Conservation (phyloP, 2,888 invertebrate species). For the Lottia scabra region DNA sequence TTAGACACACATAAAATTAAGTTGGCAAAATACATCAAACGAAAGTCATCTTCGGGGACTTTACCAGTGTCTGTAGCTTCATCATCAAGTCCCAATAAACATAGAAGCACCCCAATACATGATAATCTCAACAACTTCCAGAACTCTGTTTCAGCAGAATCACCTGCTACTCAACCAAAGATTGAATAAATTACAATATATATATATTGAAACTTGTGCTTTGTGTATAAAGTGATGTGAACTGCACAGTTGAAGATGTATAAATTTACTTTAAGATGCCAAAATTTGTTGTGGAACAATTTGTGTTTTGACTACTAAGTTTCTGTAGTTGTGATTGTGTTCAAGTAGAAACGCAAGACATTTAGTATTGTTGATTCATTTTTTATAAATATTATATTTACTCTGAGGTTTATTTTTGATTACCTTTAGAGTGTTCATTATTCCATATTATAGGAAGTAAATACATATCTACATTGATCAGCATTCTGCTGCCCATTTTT, state of each 20-base stretch:
- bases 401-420: conserved; percentile 1
- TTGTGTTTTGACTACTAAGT: too few species aligned
- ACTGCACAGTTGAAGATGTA: too few species aligned
- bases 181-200: background rate
- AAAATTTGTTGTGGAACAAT: background rate
- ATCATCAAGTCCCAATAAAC: background rate
- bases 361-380: background rate
- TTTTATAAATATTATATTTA: background rate
- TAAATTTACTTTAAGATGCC: background rate
- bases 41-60: conserved; percentile 17
- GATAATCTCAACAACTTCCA: conserved; percentile 32
- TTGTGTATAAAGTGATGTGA: too few species aligned
- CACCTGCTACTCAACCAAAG: conserved; percentile 22
- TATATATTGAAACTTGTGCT: background rate
- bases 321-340: too few species aligned
- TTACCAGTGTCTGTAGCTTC: conserved; percentile 10
- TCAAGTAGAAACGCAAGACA: background rate
- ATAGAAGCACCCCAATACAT: conserved; percentile 24
- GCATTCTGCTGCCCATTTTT: background rate
- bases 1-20: conserved; percentile 54
- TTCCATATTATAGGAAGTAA: conserved; percentile 5
- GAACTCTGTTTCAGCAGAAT: conserved; percentile 34
- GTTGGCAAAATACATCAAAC: conserved; percentile 39
- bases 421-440: conserved; percentile 5
- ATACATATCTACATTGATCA: conserved; percentile 4